Conservation (phyloP, 2,113 vertebrate genomes). For the Poeciliopsis prolifica region DNA sequence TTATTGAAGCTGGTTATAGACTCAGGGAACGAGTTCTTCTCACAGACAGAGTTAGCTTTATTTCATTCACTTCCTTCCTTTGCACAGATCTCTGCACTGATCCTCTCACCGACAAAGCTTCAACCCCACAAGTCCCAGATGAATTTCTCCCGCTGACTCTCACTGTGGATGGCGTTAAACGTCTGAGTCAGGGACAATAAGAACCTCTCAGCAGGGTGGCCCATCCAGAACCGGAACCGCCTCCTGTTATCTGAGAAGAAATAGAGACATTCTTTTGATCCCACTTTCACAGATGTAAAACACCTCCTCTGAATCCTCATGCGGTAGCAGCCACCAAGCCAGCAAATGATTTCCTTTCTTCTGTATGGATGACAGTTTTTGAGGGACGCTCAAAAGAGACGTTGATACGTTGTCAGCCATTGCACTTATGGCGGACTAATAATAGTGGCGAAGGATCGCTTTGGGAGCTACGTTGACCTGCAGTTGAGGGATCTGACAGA, state of each 20-base stretch:
- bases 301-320: constrained; percentile 14
- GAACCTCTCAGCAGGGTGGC: constrained; percentile 46
- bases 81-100: no score
- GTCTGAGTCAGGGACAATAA: constrained; percentile 26
- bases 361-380: not conserved
- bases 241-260: constrained; percentile 22
- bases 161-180: constrained; percentile 64
- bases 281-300: constrained; percentile 23
- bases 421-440: not conserved
- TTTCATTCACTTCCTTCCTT: not conserved
- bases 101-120: not conserved
- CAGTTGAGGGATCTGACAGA: not conserved
- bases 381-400: constrained; percentile 8
- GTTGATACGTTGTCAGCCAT: not conserved
- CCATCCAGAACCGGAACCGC: constrained; percentile 34
- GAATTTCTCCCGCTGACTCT: constrained; percentile 36
- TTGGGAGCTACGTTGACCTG: not conserved
- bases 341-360: not conserved
- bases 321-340: constrained; percentile 1
- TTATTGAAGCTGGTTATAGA: no score
- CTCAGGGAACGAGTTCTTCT: no score
- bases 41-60: not conserved
- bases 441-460: rapidly evolving
- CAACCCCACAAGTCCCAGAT: constrained; percentile 17
- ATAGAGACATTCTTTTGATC: constrained; percentile 40